phyloP scores from a whole-genome alignment of 2,113 vertebrate genomes.

The Coturnix japonica region DNA sequence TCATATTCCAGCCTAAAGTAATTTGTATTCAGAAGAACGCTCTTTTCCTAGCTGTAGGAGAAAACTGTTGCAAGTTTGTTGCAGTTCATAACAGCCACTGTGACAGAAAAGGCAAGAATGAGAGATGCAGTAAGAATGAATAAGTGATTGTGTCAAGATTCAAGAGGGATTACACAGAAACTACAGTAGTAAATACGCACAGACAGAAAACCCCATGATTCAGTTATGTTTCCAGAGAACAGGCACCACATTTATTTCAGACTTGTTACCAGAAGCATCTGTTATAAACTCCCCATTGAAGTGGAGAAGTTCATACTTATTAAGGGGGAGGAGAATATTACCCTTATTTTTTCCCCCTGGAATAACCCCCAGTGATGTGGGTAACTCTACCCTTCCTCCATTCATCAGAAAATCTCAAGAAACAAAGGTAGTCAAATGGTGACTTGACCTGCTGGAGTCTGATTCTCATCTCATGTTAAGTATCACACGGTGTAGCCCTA shows the following conservation, averaged over 20 bases:
- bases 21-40: background rate
- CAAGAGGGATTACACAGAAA: background rate
- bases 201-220: background rate
- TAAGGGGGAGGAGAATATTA: background rate
- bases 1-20: background rate
- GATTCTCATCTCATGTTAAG: background rate
- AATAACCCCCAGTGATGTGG: background rate
- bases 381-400: background rate
- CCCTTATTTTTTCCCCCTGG: background rate
- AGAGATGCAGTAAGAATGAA: slow-evolving; percentile 16
- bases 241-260: background rate
- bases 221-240: background rate
- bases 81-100: slow-evolving; percentile 7
- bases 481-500: background rate
- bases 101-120: slow-evolving; percentile 46
- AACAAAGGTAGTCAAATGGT: background rate
- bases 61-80: background rate
- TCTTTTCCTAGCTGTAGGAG: background rate
- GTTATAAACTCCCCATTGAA: background rate
- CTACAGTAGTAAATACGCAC: background rate
- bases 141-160: background rate
- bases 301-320: background rate
- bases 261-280: background rate
- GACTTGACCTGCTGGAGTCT: background rate
- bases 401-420: background rate